Evolutionary conservation across 2,113 vertebrate genomes (phyloP), one percentile per base, ranked within the genome.

Genomic region (Oreochromis aureus): DNA sequence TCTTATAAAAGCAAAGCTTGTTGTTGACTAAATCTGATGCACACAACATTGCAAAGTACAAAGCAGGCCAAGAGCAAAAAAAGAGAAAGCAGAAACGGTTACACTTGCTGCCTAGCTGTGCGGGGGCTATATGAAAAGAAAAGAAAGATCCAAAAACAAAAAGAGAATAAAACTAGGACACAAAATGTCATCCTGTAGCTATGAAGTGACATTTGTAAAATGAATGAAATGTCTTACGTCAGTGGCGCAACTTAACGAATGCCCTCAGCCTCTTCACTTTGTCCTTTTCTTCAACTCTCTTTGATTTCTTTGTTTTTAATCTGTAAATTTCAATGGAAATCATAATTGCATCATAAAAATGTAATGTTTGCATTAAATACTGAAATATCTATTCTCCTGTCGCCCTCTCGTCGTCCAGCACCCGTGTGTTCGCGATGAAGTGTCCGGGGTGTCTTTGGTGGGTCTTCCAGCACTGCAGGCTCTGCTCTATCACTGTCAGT

Each of bases 341-440:
- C 9, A 51, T 16, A 66, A 10, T 82, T 51, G 19, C 7, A 22
- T 34, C 30, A 18, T 61, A n/a, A 79, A 32, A 61, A 39, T 12
- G 2, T 30, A 6, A 19, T 54, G 46, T 63, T 82, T 32, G 12
- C 41, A 69, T 44, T 41, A 46, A 41, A 84, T 81, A 18, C 53
- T 36, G 69, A 24, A 81, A 12, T 7, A 48, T 39, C 6, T 22
- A 15, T 53, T 41, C 39, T 32, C 8, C n/a, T 41, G 81, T 76
- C 11, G 44, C 44, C n/a, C 10, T 88, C 56, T 79, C 87, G 7
- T 81, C n/a, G 46, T 86, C 7, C 85, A 99, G 99, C 97, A 97
- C 27, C 98, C 97, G 0, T 98, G 97, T 94, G 98, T 99, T 53
- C 97, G 98, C 1, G 98, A 99, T 86, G 98, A 99, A 91, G 97